Percentiles rank a stretch among this genome's conserved stretches.
phyloP scores from a whole-genome alignment of 1,140 invertebrate genomes.

The Vanessa tameamea region DNA sequence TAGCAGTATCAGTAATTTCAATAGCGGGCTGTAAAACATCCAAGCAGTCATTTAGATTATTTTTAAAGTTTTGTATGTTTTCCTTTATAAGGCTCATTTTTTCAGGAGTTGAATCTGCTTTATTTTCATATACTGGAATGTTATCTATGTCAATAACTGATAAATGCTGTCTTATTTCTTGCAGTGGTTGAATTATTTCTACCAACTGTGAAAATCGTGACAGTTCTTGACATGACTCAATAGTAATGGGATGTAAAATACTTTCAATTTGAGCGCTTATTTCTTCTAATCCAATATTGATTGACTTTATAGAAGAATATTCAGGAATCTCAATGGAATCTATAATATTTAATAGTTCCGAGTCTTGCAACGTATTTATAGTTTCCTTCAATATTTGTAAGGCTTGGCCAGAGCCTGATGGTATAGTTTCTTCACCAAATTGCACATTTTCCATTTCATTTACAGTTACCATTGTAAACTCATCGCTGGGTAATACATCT shows the following conservation, averaged over 20 bases:
- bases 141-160: conserved; percentile 58
- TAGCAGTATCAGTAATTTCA: conserved; percentile 47
- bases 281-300: conserved; percentile 60
- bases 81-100: conserved; percentile 54
- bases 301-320: conserved; percentile 60
- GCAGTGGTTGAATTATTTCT: conserved; percentile 71
- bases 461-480: conserved; percentile 47
- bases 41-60: conserved; percentile 56
- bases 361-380: conserved; percentile 60
- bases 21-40: conserved; percentile 51
- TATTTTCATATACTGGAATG: conserved; percentile 63
- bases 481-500: conserved; percentile 59
- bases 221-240: conserved; percentile 56
- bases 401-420: conserved; percentile 44
- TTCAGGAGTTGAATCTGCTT: conserved; percentile 56
- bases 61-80: conserved; percentile 55
- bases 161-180: conserved; percentile 68
- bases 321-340: conserved; percentile 59
- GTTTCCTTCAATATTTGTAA: conserved; percentile 61
- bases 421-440: conserved; percentile 40
- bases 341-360: conserved; percentile 60
- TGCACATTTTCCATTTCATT: conserved; percentile 46
- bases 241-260: conserved; percentile 57
- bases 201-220: conserved; percentile 48
- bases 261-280: conserved; percentile 67